Conservation (phyloP, 2,888 invertebrate genomes). For the Patella depressa region DNA sequence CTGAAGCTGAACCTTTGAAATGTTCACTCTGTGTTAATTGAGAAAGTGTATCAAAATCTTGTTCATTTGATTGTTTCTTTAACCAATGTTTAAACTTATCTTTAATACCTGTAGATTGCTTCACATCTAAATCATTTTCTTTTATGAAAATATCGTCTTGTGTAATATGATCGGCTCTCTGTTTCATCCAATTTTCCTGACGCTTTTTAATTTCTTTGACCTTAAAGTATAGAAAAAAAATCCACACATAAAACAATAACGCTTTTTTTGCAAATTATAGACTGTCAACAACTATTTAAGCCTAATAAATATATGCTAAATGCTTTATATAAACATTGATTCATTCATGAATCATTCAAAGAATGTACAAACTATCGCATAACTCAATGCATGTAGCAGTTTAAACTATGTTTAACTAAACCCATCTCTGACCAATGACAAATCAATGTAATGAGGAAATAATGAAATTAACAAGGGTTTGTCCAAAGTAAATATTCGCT, state of each 20-base stretch:
- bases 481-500: too few relatives aligned
- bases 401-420: too few relatives aligned
- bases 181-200: slow-evolving; percentile 38
- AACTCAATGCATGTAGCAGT: too few relatives aligned
- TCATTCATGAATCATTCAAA: too few relatives aligned
- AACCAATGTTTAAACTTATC: not conserved
- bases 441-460: too few relatives aligned
- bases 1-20: slow-evolving; percentile 28
- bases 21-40: slow-evolving; percentile 22
- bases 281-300: too few relatives aligned
- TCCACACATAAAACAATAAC: not conserved
- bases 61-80: not conserved
- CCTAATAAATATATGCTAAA: too few relatives aligned
- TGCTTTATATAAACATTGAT: too few relatives aligned
- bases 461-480: too few relatives aligned
- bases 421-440: too few relatives aligned
- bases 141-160: slow-evolving; percentile 31
- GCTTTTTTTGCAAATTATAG: too few relatives aligned
- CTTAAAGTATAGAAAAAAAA: slow-evolving; percentile 20
- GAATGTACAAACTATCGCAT: too few relatives aligned
- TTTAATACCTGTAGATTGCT: not conserved
- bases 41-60: not conserved
- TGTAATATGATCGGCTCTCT: slow-evolving; percentile 32
- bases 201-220: slow-evolving; percentile 34
- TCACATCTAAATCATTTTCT: not conserved